Percentiles rank a stretch among this genome's conserved stretches.
Evolutionary conservation across 2,888 invertebrate species (phyloP).

Genomic region (Spodoptera picta): DNA sequence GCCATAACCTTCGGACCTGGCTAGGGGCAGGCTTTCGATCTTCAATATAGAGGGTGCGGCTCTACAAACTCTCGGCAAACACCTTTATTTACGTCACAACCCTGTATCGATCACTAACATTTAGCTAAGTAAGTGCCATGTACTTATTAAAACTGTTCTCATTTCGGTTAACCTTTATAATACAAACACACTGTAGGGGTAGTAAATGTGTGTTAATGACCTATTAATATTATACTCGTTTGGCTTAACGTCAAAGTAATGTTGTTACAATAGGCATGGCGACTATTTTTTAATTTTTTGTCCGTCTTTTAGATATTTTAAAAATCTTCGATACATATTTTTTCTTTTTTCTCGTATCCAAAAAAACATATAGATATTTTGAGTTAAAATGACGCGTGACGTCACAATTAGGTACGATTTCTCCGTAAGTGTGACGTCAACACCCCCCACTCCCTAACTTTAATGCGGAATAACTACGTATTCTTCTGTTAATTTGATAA

Average conservation of each 20-base stretch:
- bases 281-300: too few relatives aligned
- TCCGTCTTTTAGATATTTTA: too few relatives aligned
- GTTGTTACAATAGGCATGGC: too few relatives aligned
- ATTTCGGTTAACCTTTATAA: conserved; percentile 33
- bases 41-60: conserved; percentile 44
- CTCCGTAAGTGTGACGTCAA: too few relatives aligned
- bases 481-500: too few relatives aligned
- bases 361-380: too few relatives aligned
- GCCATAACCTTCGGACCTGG: conserved; percentile 8
- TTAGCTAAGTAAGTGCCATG: conserved; percentile 10
- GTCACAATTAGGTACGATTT: too few relatives aligned
- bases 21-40: conserved; percentile 16
- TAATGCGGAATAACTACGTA: too few relatives aligned
- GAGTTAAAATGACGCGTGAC: too few relatives aligned
- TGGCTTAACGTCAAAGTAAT: conserved; percentile 8
- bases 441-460: too few relatives aligned
- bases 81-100: conserved; percentile 42
- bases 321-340: too few relatives aligned
- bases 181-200: conserved; percentile 13
- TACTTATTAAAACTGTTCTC: conserved; percentile 22
- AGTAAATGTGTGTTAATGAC: conserved; percentile 28
- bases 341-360: too few relatives aligned
- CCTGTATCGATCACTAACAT: conserved; percentile 32
- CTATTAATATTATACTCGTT: conserved; percentile 17
- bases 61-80: conserved; percentile 40